phyloP scores from a whole-genome alignment of 2,113 vertebrate genomes.

The Capreolus pygargus region DNA sequence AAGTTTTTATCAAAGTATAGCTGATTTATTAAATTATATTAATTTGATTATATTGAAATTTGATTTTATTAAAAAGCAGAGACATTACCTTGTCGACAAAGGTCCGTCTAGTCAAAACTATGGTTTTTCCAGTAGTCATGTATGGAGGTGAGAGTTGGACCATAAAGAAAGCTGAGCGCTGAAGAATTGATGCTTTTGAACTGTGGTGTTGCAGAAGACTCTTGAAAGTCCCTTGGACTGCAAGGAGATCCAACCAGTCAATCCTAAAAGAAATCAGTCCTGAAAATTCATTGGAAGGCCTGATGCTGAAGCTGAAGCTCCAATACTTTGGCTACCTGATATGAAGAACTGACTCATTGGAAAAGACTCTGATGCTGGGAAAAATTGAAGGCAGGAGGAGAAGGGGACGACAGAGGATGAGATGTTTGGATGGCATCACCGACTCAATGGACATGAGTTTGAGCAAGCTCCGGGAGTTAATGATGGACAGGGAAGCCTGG shows the following conservation, averaged over 20 bases:
- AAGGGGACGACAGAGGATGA: background rate
- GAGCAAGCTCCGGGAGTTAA: rapidly evolving
- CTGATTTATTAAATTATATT: background rate
- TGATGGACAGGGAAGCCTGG: background rate
- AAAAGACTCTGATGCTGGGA: background rate
- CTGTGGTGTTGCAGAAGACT: background rate
- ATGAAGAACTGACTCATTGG: background rate
- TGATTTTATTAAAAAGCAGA: background rate
- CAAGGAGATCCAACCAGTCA: background rate
- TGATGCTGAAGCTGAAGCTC: background rate
- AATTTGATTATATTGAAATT: background rate
- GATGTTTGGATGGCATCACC: background rate
- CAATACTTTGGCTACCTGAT: background rate
- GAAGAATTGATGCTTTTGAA: background rate
- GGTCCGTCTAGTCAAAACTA: background rate
- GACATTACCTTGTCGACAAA: background rate
- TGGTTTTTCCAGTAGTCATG: background rate
- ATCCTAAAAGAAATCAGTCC: background rate
- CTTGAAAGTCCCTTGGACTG: background rate
- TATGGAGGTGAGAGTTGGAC: background rate
- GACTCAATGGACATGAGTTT: background rate
- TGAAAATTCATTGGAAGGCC: background rate
- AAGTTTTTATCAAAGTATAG: background rate
- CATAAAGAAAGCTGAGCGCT: background rate
- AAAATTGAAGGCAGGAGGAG: background rate